These are phyloP conservation scores for Eurypyga helias DNA, from an alignment of 2,113 vertebrate genomes.

Conservation along the genomic window DNA sequence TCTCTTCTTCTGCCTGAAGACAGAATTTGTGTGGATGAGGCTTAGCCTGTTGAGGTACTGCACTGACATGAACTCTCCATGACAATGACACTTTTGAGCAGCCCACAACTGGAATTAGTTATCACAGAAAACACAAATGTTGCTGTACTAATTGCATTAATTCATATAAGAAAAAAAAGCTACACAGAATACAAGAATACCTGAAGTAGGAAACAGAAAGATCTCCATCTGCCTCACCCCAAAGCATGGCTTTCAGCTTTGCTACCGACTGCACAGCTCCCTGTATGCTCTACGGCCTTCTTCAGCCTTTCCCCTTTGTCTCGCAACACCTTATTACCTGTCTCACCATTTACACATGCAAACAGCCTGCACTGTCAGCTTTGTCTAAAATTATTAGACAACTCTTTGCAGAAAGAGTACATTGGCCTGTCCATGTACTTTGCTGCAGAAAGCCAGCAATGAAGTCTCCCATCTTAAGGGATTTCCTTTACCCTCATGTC, in stretches of 20 bases:
- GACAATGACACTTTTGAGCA: not conserved
- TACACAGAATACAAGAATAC: fast-evolving
- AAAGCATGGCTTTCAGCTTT: not conserved
- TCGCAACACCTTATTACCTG: not conserved
- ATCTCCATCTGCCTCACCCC: not conserved
- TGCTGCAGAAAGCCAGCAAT: not conserved
- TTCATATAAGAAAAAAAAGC: not conserved
- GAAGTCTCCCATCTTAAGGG: not conserved
- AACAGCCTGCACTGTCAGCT: not conserved
- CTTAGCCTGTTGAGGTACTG: not conserved
- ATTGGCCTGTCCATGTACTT: not conserved
- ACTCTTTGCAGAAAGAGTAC: not conserved
- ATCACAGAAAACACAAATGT: not conserved
- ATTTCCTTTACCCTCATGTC: not conserved
- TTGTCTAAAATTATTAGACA: not conserved
- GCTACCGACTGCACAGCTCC: not conserved
- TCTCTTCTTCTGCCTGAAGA: not conserved
- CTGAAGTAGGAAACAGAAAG: not conserved
- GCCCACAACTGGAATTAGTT: not conserved
- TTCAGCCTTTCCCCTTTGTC: not conserved
- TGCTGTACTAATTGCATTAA: not conserved
- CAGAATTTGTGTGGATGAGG: not conserved
- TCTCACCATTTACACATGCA: not conserved
- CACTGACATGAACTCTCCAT: not conserved
- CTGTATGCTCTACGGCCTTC: not conserved